These are phyloP conservation scores for Sebastes umbrosus DNA, from an alignment of 2,797 vertebrate genomes.

Conservation along the genomic window DNA sequence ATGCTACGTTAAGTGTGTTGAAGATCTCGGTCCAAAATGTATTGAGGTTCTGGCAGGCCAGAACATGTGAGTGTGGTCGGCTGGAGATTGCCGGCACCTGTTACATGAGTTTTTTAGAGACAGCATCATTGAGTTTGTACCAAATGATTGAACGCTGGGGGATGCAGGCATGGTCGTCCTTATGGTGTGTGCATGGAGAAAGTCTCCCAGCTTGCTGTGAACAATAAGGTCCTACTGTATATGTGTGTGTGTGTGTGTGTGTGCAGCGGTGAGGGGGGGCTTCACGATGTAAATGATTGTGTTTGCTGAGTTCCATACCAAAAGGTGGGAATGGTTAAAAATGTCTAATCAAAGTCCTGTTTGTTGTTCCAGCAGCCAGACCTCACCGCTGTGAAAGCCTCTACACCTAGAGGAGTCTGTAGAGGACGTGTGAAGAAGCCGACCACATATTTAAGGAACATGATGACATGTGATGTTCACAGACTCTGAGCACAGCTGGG, in stretches of 20 bases:
- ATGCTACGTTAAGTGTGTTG: no score
- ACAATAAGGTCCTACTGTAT: not conserved
- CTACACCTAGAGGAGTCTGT: not conserved
- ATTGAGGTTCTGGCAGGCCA: no score
- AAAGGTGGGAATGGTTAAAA: not conserved
- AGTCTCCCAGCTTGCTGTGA: not conserved
- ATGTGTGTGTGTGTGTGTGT: constrained; percentile 14
- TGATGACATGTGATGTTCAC: not conserved
- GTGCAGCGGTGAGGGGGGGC: not conserved
- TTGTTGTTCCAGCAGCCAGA: not conserved
- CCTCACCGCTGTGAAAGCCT: not conserved
- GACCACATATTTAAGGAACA: not conserved
- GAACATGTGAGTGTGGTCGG: no score
- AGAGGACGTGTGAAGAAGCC: not conserved
- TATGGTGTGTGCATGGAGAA: not conserved
- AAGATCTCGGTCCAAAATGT: no score
- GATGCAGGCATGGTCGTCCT: constrained; percentile 18
- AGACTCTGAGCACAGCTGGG: not conserved
- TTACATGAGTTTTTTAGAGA: not conserved
- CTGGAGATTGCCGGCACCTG: no score
- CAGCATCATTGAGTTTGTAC: constrained; percentile 45
- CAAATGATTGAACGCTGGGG: constrained; percentile 45
- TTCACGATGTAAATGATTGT: not conserved
- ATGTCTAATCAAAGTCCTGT: not conserved
- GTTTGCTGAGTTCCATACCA: constrained; percentile 24